Conservation (phyloP, 64 coral and sea anemone species). For the Pachyseris speciosa region DNA sequence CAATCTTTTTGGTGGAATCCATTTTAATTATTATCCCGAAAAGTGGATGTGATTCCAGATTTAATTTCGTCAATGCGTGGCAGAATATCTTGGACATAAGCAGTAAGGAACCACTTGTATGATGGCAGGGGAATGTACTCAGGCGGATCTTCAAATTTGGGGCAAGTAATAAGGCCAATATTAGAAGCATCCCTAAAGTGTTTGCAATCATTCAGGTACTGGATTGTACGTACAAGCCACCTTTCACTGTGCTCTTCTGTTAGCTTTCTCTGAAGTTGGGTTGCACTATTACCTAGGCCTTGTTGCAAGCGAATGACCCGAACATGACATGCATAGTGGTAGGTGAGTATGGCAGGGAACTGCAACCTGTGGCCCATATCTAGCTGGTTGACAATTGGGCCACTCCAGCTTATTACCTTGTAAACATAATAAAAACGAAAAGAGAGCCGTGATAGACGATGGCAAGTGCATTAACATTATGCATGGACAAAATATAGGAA, state of each 20-base stretch:
- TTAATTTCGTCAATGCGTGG: background rate
- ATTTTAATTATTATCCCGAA: conserved; percentile 64
- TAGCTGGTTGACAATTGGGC: conserved; percentile 24
- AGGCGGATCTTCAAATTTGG: conserved; percentile 24
- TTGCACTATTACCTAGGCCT: background rate
- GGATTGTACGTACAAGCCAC: background rate
- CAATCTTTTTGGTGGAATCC: conserved; percentile 65
- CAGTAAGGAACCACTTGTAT: background rate
- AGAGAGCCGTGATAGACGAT: background rate
- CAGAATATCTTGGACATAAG: background rate
- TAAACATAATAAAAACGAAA: background rate
- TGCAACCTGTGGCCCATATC: conserved; percentile 42
- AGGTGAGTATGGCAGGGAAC: conserved; percentile 21
- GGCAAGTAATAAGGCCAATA: background rate
- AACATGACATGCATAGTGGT: conserved; percentile 34
- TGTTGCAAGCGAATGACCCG: background rate
- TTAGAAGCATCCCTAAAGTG: background rate
- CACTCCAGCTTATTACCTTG: conserved; percentile 58
- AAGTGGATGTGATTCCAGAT: conserved; percentile 12
- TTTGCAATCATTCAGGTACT: conserved; percentile 47
- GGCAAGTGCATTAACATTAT: too few species aligned
- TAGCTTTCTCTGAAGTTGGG: background rate
- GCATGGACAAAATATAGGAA: background rate
- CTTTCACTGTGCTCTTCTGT: conserved; percentile 33
- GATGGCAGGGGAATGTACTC: background rate